phyloP scores from a whole-genome alignment of 2,888 invertebrate species.

The Poecilus cupreus region DNA sequence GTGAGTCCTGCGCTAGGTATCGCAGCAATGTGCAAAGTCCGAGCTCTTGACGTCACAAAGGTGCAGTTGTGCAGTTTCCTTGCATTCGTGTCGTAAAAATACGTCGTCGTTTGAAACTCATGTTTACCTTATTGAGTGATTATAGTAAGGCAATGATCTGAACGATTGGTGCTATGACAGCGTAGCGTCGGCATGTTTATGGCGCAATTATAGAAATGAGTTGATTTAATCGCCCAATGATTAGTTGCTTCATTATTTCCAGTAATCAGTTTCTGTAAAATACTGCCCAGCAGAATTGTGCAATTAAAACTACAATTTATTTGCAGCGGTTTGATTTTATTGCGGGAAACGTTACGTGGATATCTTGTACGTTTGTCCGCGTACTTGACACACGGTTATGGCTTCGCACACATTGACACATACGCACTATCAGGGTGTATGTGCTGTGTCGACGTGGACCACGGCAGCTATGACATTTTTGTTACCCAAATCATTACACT shows the following conservation, averaged over 20 bases:
- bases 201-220: conserved; percentile 72
- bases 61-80: neutral
- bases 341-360: neutral
- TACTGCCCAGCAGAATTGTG: conserved; percentile 68
- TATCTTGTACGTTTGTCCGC: neutral
- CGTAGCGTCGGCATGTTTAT: conserved; percentile 71
- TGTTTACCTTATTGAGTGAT: conserved; percentile 63
- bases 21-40: neutral
- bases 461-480: no score
- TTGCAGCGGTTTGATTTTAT: neutral
- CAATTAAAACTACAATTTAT: conserved; percentile 68
- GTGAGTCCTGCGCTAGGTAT: neutral
- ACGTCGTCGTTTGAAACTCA: conserved; percentile 1
- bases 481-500: no score
- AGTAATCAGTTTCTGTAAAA: conserved; percentile 69
- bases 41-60: neutral
- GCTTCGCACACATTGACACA: no score
- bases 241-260: conserved; percentile 72
- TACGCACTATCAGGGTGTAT: no score
- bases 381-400: neutral
- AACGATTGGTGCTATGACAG: conserved; percentile 62
- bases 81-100: conserved; percentile 37
- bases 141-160: conserved; percentile 62
- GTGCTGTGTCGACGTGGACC: no score
- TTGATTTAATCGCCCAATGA: conserved; percentile 71